phyloP scores from a whole-genome alignment of 92 coral and sea anemone genomes.

The Nematostella vectensis region DNA sequence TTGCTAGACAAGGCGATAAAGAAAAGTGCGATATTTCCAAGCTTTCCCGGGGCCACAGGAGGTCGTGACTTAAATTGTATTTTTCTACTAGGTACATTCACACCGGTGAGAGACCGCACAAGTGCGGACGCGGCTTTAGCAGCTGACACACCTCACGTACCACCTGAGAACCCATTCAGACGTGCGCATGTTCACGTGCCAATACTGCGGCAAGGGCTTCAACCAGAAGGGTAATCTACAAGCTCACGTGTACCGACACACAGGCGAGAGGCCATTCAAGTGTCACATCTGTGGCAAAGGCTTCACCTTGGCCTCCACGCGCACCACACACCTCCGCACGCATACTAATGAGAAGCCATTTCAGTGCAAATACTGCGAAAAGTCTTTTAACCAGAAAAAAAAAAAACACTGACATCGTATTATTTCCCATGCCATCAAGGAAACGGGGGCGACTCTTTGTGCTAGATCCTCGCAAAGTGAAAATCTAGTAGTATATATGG shows the following conservation, averaged over 20 bases:
- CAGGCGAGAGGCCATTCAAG: conserved; percentile 86
- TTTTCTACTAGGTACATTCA: conserved; percentile 26
- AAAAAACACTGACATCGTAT: too few species aligned
- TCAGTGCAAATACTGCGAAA: conserved; percentile 71
- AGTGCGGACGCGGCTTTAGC: conserved; percentile 83
- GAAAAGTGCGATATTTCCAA: too few species aligned
- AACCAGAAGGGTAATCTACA: conserved; percentile 91
- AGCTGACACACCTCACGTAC: conserved; percentile 83
- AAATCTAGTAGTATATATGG: too few species aligned
- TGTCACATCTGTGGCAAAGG: conserved; percentile 80
- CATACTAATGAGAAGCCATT: conserved; percentile 79
- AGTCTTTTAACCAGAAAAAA: conserved; percentile 92
- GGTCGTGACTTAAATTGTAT: too few species aligned
- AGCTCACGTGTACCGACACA: conserved; percentile 88
- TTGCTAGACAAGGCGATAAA: too few species aligned
- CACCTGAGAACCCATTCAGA: conserved; percentile 96
- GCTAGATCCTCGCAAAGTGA: too few species aligned
- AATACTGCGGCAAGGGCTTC: conserved; percentile 82
- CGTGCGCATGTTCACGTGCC: conserved; percentile 73
- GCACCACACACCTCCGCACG: conserved; percentile 75
- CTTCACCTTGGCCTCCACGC: conserved; percentile 81
- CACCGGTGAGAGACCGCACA: conserved; percentile 88
- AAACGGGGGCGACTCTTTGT: too few species aligned
- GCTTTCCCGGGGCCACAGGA: too few species aligned
- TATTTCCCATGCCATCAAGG: too few species aligned